These are phyloP conservation scores for Gymnocephalus cernua DNA, from an alignment of 2,113 vertebrate genomes.

Conservation along the genomic window DNA sequence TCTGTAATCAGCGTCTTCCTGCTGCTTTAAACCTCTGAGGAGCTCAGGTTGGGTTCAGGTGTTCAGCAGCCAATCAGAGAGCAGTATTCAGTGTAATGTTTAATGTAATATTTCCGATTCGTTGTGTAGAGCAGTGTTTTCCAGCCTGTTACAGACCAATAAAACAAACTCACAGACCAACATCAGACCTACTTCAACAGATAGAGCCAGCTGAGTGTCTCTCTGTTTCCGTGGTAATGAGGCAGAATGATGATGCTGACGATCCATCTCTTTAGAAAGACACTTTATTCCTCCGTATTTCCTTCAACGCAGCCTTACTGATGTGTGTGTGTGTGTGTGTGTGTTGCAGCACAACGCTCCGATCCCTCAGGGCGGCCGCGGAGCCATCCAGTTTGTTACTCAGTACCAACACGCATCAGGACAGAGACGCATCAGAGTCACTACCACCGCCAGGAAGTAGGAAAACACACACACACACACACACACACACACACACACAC, in stretches of 20 bases:
- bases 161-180: too few species aligned
- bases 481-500: neutral
- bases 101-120: too few species aligned
- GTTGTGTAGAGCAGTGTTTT: too few species aligned
- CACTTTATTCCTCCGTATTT: too few species aligned
- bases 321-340: neutral
- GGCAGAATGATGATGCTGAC: too few species aligned
- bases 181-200: too few species aligned
- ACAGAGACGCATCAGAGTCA: slow-evolving; percentile 92
- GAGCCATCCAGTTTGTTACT: slow-evolving; percentile 94
- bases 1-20: slow-evolving; percentile 44
- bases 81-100: neutral
- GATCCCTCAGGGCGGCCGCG: slow-evolving; percentile 93
- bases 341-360: slow-evolving; percentile 92
- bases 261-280: too few species aligned
- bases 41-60: slow-evolving; percentile 5
- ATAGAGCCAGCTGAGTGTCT: too few species aligned
- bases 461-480: slow-evolving; percentile 35
- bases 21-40: neutral
- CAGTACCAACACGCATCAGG: slow-evolving; percentile 92
- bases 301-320: too few species aligned
- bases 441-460: slow-evolving; percentile 95
- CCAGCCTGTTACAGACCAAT: too few species aligned
- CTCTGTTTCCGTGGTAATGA: too few species aligned
- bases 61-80: slow-evolving; percentile 38